Base-by-base conservation (phyloP, 2,113 vertebrate species). In the Nesospiza acunhae region DNA sequence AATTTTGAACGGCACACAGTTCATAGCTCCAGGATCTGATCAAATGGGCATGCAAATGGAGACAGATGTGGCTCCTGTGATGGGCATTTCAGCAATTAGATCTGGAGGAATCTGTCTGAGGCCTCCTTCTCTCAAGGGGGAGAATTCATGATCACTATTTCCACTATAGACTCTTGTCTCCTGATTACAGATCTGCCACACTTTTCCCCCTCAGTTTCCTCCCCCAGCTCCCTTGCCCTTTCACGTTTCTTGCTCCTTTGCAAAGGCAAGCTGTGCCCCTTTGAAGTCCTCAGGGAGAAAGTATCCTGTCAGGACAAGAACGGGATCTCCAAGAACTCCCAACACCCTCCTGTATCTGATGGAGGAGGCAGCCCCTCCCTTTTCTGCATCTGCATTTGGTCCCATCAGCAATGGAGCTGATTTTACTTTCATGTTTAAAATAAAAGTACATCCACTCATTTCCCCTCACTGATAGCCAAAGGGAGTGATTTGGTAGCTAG, bases 61-160 rank as follows among this genome's bases (percentile, higher is more conserved):
- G 81, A 78, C 35, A 92, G 92, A 91, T 91, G 74, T 89, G 95
- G 63, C 62, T 93, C 80, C 92, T 91, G 56, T 92, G 96, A 95
- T 77, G 92, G 92, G 95, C 87, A 15, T 95, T 94, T 90, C 73
- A 90, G 46, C 67, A 81, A 85, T 92, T 94, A 94, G 59, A 93
- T 92, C 49, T 89, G 80, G 83, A 92, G 87, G 94, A 96, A 96
- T 94, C 66, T 19, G 16, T 94, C 66, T 37, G 50, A 96, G 76
- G n/a, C n/a, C 27, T 72, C 42, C 79, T 95, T 79, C 83, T 97
- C 85, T 86, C 73, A n/a, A 37, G 68, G 63, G 74, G 62, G 39
- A 92, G 68, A 84, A 88, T 95, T 96, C 87, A 95, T 91, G 44
- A 75, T 31, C 13, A 2, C 69, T 81, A 39, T 74, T 94, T 93